phyloP scores from a whole-genome alignment of 2,113 vertebrate species.

The Notiomystis cincta region DNA sequence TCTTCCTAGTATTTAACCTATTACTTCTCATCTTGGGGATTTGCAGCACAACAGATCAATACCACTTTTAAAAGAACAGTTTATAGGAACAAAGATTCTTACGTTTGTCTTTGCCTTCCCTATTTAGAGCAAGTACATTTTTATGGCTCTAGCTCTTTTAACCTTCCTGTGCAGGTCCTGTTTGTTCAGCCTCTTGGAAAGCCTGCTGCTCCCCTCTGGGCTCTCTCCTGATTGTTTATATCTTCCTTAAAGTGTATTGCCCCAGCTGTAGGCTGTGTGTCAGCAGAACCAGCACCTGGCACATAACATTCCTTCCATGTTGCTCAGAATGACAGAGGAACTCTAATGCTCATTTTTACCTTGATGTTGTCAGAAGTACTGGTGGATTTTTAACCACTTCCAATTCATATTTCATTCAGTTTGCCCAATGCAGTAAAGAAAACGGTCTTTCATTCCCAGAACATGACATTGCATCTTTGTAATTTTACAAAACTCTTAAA shows the following conservation, averaged over 20 bases:
- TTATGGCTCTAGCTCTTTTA: neutral
- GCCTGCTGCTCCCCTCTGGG: neutral
- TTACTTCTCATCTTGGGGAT: neutral
- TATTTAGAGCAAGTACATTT: neutral
- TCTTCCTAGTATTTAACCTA: neutral
- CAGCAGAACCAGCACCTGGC: neutral
- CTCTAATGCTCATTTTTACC: neutral
- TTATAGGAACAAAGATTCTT: neutral
- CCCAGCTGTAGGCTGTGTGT: neutral
- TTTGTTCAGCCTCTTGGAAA: neutral
- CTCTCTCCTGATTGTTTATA: neutral
- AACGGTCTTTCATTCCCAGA: neutral
- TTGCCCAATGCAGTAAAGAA: neutral
- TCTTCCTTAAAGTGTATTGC: neutral
- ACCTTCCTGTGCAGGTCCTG: neutral
- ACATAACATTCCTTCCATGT: accelerated
- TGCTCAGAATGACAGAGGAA: neutral
- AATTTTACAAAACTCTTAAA: neutral
- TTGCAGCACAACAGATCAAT: constrained; percentile 17
- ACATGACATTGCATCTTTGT: neutral
- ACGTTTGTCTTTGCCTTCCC: neutral
- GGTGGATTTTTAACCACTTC: neutral
- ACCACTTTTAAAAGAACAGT: neutral
- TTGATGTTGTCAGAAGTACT: neutral
- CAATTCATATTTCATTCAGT: neutral